These are phyloP conservation scores for Riparia riparia DNA, from an alignment of 2,113 vertebrate genomes.

Conservation along the genomic window DNA sequence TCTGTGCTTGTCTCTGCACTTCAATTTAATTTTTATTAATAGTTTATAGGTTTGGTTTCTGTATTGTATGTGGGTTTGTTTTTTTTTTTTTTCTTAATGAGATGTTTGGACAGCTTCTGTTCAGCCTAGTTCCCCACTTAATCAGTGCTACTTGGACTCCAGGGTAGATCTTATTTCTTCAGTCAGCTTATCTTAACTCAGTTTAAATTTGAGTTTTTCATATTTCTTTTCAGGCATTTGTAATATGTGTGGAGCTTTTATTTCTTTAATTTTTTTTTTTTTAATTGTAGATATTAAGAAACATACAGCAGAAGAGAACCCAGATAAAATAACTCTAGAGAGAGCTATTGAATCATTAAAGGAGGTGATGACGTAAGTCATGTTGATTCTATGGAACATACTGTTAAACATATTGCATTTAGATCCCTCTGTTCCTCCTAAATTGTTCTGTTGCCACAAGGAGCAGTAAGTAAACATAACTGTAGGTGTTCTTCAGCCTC, in stretches of 20 bases:
- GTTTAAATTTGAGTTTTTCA: background rate
- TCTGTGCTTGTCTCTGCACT: background rate
- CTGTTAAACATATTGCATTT: background rate
- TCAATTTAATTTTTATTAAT: background rate
- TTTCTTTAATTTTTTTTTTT: background rate
- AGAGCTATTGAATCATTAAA: conserved; percentile 95
- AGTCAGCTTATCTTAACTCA: background rate
- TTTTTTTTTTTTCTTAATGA: background rate
- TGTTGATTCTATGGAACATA: background rate
- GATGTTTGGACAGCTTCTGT: background rate
- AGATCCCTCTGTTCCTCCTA: background rate
- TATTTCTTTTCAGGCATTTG: background rate
- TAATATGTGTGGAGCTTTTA: background rate
- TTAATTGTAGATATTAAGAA: conserved; percentile 90
- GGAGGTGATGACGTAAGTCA: conserved; percentile 98
- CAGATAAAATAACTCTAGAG: conserved; percentile 92
- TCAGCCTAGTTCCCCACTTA: background rate
- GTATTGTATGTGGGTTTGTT: background rate
- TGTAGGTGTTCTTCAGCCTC: background rate
- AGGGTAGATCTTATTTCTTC: background rate
- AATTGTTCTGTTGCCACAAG: background rate
- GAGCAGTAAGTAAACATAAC: background rate
- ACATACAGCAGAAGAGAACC: conserved; percentile 93
- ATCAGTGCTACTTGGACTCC: background rate
- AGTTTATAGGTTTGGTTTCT: background rate